Evolutionary conservation across 2,113 vertebrate species (phyloP).

Genomic region (Myodes glareolus): DNA sequence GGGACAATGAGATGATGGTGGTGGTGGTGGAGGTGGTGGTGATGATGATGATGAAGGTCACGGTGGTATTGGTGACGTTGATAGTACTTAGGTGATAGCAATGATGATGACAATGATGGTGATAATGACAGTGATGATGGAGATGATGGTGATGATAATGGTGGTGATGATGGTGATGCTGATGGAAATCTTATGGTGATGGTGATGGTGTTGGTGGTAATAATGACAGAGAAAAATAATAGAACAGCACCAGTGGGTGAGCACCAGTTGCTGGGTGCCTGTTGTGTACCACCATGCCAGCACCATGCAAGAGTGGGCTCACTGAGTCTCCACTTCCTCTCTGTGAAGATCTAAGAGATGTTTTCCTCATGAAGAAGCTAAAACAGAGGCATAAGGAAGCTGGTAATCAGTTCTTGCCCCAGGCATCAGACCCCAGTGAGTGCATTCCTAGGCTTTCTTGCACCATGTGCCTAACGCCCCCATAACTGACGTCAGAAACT

Average conservation of each 20-base stretch:
- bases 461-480: fast-evolving
- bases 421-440: background rate
- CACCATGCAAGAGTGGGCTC: background rate
- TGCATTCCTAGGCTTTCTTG: background rate
- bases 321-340: background rate
- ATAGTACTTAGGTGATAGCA: background rate
- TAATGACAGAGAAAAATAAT: background rate
- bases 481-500: background rate
- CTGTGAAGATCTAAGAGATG: no score
- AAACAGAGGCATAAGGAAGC: background rate
- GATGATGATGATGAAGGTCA: background rate
- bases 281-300: background rate
- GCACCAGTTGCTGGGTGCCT: no score
- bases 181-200: no score
- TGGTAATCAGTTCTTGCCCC: background rate
- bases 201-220: background rate
- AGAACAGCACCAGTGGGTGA: background rate
- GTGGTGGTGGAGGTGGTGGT: background rate
- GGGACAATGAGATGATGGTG: background rate
- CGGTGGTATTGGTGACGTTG: background rate
- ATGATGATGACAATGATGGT: background rate
- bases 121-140: background rate
- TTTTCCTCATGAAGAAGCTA: background rate
- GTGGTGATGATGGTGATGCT: fast-evolving
- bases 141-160: no score